Percentiles rank a stretch among this genome's conserved stretches.
These are phyloP conservation scores for Griposia aprilina DNA, from an alignment of 2,888 invertebrate genomes.

Conservation along the genomic window DNA sequence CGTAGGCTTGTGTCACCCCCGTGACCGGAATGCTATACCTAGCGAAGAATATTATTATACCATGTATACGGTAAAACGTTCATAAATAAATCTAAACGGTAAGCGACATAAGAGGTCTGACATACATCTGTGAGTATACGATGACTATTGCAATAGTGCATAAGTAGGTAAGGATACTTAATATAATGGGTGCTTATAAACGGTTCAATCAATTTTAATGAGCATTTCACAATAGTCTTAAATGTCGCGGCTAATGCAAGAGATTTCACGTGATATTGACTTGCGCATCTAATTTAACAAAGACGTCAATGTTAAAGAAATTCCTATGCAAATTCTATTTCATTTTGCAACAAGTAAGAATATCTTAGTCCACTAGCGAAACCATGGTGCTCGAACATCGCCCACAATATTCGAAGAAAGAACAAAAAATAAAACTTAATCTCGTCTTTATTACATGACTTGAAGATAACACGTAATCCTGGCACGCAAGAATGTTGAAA, in stretches of 20 bases:
- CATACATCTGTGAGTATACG: conserved; percentile 33
- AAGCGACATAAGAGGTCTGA: conserved; percentile 27
- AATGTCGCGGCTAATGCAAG: conserved; percentile 49
- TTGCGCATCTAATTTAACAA: conserved; percentile 38
- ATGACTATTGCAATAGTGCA: conserved; percentile 54
- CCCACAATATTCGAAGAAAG: conserved; percentile 48
- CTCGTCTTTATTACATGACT: conserved; percentile 65
- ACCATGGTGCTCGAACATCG: conserved; percentile 22
- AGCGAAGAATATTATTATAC: too few relatives aligned
- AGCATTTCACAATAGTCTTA: conserved; percentile 46
- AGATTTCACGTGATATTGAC: conserved; percentile 43
- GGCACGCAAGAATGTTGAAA: conserved; percentile 67
- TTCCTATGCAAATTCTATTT: conserved; percentile 41
- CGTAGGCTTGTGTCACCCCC: too few relatives aligned
- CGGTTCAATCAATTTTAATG: conserved; percentile 62
- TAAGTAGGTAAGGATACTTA: conserved; percentile 63
- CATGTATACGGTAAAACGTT: conserved; percentile 2
- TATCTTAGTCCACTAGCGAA: conserved; percentile 8
- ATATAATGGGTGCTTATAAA: conserved; percentile 58
- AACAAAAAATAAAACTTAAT: conserved; percentile 45
- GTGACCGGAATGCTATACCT: too few relatives aligned
- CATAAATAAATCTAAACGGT: conserved; percentile 16
- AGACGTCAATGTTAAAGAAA: conserved; percentile 36
- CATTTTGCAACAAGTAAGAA: conserved; percentile 33
- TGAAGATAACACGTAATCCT: conserved; percentile 69